These are phyloP conservation scores for Caenorhabditis japonica DNA, from an alignment of 2,888 invertebrate genomes.

Conservation along the genomic window DNA sequence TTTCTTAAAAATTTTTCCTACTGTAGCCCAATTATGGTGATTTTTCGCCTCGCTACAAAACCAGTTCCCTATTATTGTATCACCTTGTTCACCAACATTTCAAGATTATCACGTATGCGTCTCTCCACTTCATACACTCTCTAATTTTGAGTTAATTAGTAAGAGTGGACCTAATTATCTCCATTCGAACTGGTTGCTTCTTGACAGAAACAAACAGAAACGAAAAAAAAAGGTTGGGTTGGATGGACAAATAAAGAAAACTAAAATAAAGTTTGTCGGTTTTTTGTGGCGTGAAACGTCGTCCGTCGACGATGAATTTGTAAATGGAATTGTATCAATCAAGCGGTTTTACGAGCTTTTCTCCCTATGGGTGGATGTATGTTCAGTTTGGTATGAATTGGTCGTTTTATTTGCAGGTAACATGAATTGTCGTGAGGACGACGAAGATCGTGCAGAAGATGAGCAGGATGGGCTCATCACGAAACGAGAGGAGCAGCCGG, in stretches of 20 bases:
- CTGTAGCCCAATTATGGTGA: too few species aligned
- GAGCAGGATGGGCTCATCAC: slow-evolving; percentile 6
- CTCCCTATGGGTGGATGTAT: not conserved
- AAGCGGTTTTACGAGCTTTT: slow-evolving; percentile 20
- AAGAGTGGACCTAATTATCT: slow-evolving; percentile 12
- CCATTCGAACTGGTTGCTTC: slow-evolving; percentile 12
- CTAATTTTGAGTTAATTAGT: not conserved
- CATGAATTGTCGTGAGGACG: slow-evolving; percentile 18
- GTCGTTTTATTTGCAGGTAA: slow-evolving; percentile 20
- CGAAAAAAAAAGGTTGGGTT: not conserved
- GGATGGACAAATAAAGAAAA: not conserved
- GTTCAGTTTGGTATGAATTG: too few species aligned
- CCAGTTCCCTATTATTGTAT: too few species aligned
- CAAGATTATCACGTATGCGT: slow-evolving; percentile 21
- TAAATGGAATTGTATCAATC: too few species aligned
- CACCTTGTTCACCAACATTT: not conserved
- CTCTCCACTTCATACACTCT: slow-evolving; percentile 7
- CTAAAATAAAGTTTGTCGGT: too few species aligned
- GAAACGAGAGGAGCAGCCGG: too few species aligned
- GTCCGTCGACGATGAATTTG: too few species aligned
- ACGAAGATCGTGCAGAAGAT: not conserved
- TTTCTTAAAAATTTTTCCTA: too few species aligned
- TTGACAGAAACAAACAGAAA: not conserved
- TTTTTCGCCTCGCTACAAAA: too few species aligned
- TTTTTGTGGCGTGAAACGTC: too few species aligned